These are phyloP conservation scores for Lasius platythorax DNA, from an alignment of 2,888 invertebrate genomes.

Conservation along the genomic window DNA sequence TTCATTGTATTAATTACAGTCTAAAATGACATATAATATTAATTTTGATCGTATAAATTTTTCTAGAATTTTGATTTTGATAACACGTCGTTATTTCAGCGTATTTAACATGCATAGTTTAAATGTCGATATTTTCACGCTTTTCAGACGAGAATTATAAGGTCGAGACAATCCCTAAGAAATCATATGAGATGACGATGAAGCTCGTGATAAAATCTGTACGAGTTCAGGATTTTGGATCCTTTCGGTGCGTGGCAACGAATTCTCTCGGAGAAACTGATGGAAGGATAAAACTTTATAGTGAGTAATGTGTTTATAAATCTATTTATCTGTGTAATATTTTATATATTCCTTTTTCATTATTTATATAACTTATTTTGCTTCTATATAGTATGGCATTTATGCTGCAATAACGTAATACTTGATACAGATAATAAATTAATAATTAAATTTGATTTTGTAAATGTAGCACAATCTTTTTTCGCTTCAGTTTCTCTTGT, in stretches of 20 bases:
- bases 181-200: constrained; percentile 84
- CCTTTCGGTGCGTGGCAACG: constrained; percentile 86
- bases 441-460: constrained; percentile 28
- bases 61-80: no score
- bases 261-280: constrained; percentile 87
- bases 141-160: constrained; percentile 85
- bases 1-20: no score
- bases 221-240: constrained; percentile 84
- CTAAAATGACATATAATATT: no score
- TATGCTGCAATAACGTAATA: constrained; percentile 12
- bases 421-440: constrained; percentile 15
- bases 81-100: not conserved
- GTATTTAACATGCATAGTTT: not conserved
- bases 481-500: not conserved
- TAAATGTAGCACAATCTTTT: not conserved
- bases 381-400: constrained; percentile 1
- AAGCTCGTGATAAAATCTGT: constrained; percentile 85
- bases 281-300: constrained; percentile 86
- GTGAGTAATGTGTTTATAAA: constrained; percentile 80
- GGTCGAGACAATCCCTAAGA: constrained; percentile 80
- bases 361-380: not conserved
- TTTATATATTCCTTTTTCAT: not conserved
- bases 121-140: not conserved
- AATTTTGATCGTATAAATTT: no score
- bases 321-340: not conserved